Evolutionary conservation across 2,888 invertebrate species (phyloP).

Genomic region (Meiosimyza platycephala): DNA sequence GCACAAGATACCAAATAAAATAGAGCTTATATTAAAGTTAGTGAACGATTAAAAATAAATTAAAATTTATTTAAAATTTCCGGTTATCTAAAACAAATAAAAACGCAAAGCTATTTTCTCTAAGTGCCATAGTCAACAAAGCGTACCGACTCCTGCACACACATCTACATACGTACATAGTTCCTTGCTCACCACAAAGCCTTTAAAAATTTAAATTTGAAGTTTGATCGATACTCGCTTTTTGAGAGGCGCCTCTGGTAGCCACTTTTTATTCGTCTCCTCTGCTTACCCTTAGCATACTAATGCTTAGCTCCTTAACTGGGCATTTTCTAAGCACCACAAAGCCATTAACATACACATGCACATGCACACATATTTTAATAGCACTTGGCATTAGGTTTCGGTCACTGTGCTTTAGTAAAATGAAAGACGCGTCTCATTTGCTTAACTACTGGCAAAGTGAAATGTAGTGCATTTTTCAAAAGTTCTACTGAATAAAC

Average conservation of each 20-base stretch:
- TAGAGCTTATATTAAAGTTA: too few relatives aligned
- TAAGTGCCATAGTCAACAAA: too few relatives aligned
- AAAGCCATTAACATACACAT: constrained; percentile 7
- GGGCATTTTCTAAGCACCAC: constrained; percentile 24
- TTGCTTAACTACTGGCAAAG: neutral
- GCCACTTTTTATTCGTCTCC: constrained; percentile 19
- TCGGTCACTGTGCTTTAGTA: constrained; percentile 1
- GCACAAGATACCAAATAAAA: too few relatives aligned
- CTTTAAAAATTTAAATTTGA: constrained; percentile 57
- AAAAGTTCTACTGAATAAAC: neutral
- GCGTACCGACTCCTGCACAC: neutral
- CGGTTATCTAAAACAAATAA: too few relatives aligned
- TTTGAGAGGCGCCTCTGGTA: constrained; percentile 46
- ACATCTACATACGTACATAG: constrained; percentile 34
- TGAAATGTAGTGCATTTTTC: neutral
- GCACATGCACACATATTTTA: neutral
- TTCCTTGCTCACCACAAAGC: constrained; percentile 37
- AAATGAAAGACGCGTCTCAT: neutral
- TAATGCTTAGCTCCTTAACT: neutral
- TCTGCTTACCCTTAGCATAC: neutral
- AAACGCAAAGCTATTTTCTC: too few relatives aligned
- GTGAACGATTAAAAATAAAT: too few relatives aligned
- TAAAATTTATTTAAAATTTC: too few relatives aligned
- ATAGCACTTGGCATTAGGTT: neutral
- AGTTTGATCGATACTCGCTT: constrained; percentile 64